Conservation (phyloP, 64 coral and sea anemone genomes). For the Astreopora myriophthalma region DNA sequence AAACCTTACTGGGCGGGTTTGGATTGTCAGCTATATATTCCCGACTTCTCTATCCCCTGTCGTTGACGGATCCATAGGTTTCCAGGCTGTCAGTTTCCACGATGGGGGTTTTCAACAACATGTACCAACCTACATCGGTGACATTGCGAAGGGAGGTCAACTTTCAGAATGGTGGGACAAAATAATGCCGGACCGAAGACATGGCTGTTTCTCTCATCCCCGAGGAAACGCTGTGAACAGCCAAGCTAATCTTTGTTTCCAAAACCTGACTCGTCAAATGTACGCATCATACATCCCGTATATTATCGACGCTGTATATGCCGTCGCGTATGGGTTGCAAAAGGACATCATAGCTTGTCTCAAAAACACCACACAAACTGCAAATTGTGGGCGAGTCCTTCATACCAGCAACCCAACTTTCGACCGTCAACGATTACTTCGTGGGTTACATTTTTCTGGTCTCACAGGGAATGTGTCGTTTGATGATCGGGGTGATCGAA, state of each 20-base stretch:
- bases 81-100: not conserved
- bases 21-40: not conserved
- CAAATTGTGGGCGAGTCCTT: not conserved
- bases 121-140: not conserved
- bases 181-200: not conserved
- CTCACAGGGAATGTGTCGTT: constrained; percentile 17
- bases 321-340: constrained; percentile 63
- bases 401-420: not conserved
- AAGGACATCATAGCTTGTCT: not conserved
- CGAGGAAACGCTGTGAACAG: not conserved
- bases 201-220: not conserved
- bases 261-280: not conserved
- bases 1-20: not conserved
- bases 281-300: constrained; percentile 37
- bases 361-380: not conserved
- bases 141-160: not conserved
- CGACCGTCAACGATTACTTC: not conserved
- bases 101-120: not conserved
- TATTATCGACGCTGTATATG: constrained; percentile 68
- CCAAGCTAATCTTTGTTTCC: not conserved
- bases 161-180: constrained; percentile 24
- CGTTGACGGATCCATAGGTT: not conserved
- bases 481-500: constrained; percentile 16
- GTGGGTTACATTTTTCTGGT: constrained; percentile 19
- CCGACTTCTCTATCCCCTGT: not conserved